A percentile compares a stretch with the other conserved stretches of the same genome.
Conservation (phyloP, 64 coral and sea anemone genomes). For the Actinia tenebrosa region DNA sequence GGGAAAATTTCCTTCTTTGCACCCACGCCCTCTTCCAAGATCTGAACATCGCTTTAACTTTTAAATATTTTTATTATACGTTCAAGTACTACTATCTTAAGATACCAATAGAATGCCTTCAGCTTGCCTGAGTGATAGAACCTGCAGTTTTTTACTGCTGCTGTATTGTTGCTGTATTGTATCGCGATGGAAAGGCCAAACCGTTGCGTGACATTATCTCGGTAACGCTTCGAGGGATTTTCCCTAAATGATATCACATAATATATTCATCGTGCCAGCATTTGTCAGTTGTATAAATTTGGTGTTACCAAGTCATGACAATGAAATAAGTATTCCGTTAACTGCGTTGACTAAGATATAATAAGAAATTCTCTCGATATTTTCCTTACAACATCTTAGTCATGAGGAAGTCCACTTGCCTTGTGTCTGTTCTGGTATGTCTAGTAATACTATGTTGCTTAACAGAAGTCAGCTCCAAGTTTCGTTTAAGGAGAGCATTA, state of each 20-base stretch:
- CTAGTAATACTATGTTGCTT: not conserved
- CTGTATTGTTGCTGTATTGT: not conserved
- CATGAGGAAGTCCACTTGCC: not conserved
- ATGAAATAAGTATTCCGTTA: not conserved
- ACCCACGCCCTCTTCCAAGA: not conserved
- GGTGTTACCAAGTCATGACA: not conserved
- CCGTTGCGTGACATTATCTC: not conserved
- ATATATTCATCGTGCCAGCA: not conserved
- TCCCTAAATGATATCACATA: not conserved
- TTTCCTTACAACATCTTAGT: not conserved
- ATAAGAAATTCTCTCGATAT: not conserved
- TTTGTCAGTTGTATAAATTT: not conserved
- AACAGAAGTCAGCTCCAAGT: not conserved
- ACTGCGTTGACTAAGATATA: not conserved
- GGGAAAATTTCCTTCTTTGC: too few relatives aligned
- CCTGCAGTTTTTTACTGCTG: too few relatives aligned
- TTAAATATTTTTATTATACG: too few relatives aligned
- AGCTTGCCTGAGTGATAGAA: too few relatives aligned
- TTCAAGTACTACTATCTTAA: too few relatives aligned
- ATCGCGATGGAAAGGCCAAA: not conserved
- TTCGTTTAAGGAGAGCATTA: constrained; percentile 17
- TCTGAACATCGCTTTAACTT: too few relatives aligned
- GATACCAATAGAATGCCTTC: not conserved
- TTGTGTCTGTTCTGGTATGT: not conserved
- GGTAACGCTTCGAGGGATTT: not conserved